A percentile compares a stretch with the other conserved stretches of the same genome.
Evolutionary conservation across 2,797 vertebrate species (phyloP).

Genomic region (Gambelia wislizenii): DNA sequence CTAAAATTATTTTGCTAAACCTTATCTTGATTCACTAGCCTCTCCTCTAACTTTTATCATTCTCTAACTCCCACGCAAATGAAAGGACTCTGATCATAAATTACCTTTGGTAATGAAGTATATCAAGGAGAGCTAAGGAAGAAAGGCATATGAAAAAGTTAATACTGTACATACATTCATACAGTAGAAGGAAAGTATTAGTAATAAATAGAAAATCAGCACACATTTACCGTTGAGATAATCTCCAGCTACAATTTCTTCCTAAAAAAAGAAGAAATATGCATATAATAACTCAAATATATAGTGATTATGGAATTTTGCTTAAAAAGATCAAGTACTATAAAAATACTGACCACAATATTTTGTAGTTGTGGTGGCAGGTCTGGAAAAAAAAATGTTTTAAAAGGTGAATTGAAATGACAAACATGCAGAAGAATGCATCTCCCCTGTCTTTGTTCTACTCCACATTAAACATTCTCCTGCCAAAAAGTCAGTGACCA

Average conservation of each 20-base stretch:
- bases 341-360: conserved; percentile 80
- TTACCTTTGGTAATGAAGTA: conserved; percentile 85
- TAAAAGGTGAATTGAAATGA: conserved; percentile 36
- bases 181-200: conserved; percentile 29
- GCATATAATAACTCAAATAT: conserved; percentile 27
- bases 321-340: conserved; percentile 55
- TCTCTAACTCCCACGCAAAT: not conserved
- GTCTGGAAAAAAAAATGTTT: conserved; percentile 70
- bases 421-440: no score
- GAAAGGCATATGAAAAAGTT: conserved; percentile 70
- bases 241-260: conserved; percentile 80
- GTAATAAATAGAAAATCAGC: not conserved
- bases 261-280: conserved; percentile 71
- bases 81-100: conserved; percentile 28
- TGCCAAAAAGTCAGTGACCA: not conserved
- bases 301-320: conserved; percentile 24
- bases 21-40: no score
- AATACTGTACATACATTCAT: conserved; percentile 21
- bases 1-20: not conserved
- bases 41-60: not conserved
- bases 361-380: conserved; percentile 79
- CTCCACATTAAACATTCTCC: not conserved
- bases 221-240: conserved; percentile 83
- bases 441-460: not conserved
- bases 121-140: conserved; percentile 80